Evolutionary conservation across 2,113 vertebrate species (phyloP).

Genomic region (Pollimyrus isidori): DNA sequence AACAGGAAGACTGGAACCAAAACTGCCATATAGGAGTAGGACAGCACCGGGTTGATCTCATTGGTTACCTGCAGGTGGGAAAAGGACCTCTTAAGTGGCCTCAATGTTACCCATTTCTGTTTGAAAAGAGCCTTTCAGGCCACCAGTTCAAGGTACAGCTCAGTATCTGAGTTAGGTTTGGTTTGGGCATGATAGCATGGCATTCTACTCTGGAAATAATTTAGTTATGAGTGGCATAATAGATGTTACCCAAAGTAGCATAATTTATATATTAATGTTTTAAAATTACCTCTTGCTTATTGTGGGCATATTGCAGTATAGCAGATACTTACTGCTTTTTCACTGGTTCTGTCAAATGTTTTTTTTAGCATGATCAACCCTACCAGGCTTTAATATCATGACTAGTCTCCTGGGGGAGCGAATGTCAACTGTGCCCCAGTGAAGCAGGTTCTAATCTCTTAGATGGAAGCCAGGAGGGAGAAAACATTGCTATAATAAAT

Average conservation of each 20-base stretch:
- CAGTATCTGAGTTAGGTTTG: background rate
- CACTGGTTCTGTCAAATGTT: background rate
- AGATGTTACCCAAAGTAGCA: background rate
- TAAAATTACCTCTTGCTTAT: background rate
- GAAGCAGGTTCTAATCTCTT: constrained; percentile 15
- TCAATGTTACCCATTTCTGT: background rate
- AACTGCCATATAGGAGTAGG: constrained; percentile 83
- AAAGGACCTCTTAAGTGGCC: background rate
- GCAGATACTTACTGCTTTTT: background rate
- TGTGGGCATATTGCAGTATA: background rate
- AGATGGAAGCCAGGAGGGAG: constrained; percentile 5
- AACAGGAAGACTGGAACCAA: constrained; percentile 86
- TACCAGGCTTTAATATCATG: background rate
- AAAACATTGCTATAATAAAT: background rate
- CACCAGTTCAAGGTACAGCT: background rate
- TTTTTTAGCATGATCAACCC: background rate
- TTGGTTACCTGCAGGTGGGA: constrained; percentile 75
- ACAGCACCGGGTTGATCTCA: constrained; percentile 77
- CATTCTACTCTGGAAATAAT: background rate
- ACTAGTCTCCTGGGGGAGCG: constrained; percentile 29
- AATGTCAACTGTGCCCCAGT: constrained; percentile 57
- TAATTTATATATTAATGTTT: background rate
- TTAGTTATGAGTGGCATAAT: too few relatives aligned
- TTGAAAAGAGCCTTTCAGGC: background rate
- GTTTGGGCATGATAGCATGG: background rate